A percentile compares a stretch with the other conserved stretches of the same genome.
phyloP scores from a whole-genome alignment of 2,888 invertebrate species.

The Oxycera nigricornis region DNA sequence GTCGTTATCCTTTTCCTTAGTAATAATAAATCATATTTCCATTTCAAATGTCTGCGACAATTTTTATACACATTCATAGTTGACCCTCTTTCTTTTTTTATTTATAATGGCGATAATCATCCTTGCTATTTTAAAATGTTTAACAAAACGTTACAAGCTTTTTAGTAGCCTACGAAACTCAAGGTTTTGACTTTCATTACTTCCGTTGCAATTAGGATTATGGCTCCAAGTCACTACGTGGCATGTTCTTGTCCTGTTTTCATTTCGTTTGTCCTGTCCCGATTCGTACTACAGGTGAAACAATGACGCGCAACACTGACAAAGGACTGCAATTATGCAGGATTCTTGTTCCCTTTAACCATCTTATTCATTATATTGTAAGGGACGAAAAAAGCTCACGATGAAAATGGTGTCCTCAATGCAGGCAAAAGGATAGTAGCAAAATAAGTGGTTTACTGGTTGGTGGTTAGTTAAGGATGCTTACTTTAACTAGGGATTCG shows the following conservation, averaged over 20 bases:
- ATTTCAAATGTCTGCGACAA: no score
- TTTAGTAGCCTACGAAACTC: no score
- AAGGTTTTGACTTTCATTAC: slow-evolving; percentile 27
- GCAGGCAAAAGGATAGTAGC: background rate
- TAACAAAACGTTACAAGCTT: no score
- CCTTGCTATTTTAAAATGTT: no score
- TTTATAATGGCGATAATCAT: no score
- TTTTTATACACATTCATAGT: no score
- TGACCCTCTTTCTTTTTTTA: no score
- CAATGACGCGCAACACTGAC: slow-evolving; percentile 1
- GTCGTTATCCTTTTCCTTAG: no score
- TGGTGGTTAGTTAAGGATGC: background rate
- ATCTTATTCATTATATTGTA: background rate
- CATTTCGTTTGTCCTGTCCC: slow-evolving; percentile 18
- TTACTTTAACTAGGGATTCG: background rate
- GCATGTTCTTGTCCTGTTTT: slow-evolving; percentile 21
- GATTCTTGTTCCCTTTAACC: background rate
- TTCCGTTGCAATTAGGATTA: slow-evolving; percentile 37
- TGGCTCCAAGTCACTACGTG: slow-evolving; percentile 23
- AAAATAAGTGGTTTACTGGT: no score
- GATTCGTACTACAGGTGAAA: background rate
- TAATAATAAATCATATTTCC: no score
- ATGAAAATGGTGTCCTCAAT: background rate
- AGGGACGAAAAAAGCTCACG: background rate
- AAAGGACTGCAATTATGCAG: slow-evolving; percentile 30